Percentiles rank a stretch among this genome's conserved stretches.
These are phyloP conservation scores for Platycheirus rosarum DNA, from an alignment of 2,888 invertebrate species.

Conservation along the genomic window DNA sequence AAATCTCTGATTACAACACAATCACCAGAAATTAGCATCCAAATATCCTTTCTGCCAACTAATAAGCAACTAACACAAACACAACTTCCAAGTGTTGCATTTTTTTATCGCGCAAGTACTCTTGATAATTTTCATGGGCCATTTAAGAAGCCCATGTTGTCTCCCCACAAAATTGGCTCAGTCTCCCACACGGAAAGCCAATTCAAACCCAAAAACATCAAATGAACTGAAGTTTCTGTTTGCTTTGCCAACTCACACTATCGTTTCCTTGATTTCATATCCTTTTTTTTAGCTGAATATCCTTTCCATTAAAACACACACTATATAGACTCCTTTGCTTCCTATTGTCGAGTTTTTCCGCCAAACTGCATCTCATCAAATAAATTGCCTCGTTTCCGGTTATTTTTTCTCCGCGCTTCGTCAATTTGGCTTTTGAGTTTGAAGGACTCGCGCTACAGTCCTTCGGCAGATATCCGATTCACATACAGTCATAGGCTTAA, in stretches of 20 bases:
- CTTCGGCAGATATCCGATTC: constrained; percentile 24
- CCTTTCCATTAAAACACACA: constrained; percentile 42
- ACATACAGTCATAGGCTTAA: constrained; percentile 57
- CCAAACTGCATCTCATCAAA: constrained; percentile 69
- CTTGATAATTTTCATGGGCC: constrained; percentile 81
- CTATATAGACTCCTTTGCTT: not conserved
- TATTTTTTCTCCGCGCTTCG: constrained; percentile 15
- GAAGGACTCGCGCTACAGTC: constrained; percentile 33
- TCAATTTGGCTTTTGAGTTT: constrained; percentile 25
- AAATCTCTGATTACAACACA: constrained; percentile 40
- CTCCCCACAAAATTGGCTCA: constrained; percentile 65
- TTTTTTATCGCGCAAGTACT: constrained; percentile 9
- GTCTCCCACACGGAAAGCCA: constrained; percentile 27
- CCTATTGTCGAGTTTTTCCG: constrained; percentile 44
- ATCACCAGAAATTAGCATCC: constrained; percentile 47
- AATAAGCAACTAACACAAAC: constrained; percentile 16
- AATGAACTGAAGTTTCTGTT: constrained; percentile 63
- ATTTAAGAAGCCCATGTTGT: constrained; percentile 78
- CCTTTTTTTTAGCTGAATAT: constrained; percentile 18
- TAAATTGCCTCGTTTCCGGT: constrained; percentile 68
- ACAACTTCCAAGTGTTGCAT: constrained; percentile 4
- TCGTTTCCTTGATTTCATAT: constrained; percentile 22
- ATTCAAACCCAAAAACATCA: constrained; percentile 59
- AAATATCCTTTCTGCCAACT: constrained; percentile 2
- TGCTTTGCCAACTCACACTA: constrained; percentile 43